Evolutionary conservation across 2,113 vertebrate genomes (phyloP).

Genomic region (Corythoichthys haematopterus): DNA sequence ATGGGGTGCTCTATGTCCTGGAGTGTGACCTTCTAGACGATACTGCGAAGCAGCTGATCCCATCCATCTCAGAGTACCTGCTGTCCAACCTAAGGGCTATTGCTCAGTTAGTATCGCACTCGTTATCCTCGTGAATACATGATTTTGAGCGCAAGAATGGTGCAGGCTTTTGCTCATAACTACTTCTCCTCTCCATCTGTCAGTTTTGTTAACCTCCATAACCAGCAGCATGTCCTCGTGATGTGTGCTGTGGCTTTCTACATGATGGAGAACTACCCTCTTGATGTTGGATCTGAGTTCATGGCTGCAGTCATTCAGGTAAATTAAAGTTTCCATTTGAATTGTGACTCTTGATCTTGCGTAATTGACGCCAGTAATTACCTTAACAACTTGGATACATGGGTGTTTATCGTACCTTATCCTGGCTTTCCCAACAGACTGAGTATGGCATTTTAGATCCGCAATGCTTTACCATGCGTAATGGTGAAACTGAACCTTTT

Average conservation of each 20-base stretch:
- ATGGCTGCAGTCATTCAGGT: slow-evolving; percentile 93
- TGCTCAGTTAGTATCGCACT: slow-evolving; percentile 79
- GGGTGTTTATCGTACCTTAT: no score
- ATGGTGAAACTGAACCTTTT: not conserved
- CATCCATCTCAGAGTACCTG: slow-evolving; percentile 86
- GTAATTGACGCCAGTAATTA: no score
- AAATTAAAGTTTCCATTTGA: not conserved
- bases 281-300: slow-evolving; percentile 93
- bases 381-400: no score
- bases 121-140: not conserved
- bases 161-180: not conserved
- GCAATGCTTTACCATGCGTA: not conserved
- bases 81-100: slow-evolving; percentile 84
- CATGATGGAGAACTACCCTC: slow-evolving; percentile 96
- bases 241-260: slow-evolving; percentile 98
- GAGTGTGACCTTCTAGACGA: slow-evolving; percentile 96
- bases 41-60: slow-evolving; percentile 90
- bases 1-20: slow-evolving; percentile 89
- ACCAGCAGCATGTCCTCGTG: slow-evolving; percentile 94
- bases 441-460: not conserved
- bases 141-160: not conserved
- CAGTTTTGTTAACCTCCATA: slow-evolving; percentile 91
- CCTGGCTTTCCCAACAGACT: not conserved
- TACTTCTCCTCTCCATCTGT: slow-evolving; percentile 31
- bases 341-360: not conserved